These are phyloP conservation scores for Vombatus ursinus DNA, from an alignment of 2,113 vertebrate species.

Conservation along the genomic window DNA sequence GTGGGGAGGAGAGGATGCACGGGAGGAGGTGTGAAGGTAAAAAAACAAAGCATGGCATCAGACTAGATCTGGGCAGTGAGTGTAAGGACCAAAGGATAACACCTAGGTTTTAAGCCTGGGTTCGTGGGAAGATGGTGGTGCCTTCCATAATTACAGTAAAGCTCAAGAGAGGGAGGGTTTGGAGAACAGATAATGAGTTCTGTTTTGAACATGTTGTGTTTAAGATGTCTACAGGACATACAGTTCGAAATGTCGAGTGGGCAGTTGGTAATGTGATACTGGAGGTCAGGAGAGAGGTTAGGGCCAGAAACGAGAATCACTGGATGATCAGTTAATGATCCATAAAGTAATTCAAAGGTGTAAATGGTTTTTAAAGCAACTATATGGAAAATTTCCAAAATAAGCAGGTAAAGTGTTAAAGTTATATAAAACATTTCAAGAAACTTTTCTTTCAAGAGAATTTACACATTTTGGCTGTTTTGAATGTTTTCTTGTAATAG, in stretches of 20 bases:
- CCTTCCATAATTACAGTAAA: neutral
- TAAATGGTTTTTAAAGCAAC: neutral
- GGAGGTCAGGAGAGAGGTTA: neutral
- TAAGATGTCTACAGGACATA: neutral
- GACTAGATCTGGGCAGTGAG: neutral
- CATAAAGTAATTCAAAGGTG: neutral
- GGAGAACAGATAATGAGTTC: neutral
- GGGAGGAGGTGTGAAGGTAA: neutral
- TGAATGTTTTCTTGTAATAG: conserved; percentile 26
- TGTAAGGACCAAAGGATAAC: neutral
- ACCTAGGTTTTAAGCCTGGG: neutral
- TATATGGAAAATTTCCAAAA: neutral
- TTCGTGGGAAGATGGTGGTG: neutral
- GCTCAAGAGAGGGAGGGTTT: neutral
- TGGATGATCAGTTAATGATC: neutral
- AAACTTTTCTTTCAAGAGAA: conserved; percentile 2
- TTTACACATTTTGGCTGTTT: neutral
- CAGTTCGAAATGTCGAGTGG: neutral
- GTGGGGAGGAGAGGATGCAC: neutral
- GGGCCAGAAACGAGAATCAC: neutral
- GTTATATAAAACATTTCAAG: conserved; percentile 13
- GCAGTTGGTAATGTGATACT: neutral
- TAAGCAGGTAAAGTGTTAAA: conserved; percentile 16
- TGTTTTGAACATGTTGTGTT: neutral
- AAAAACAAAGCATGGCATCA: neutral